Evolutionary conservation across 2,113 vertebrate genomes (phyloP).

Genomic region (Desmodus rotundus): DNA sequence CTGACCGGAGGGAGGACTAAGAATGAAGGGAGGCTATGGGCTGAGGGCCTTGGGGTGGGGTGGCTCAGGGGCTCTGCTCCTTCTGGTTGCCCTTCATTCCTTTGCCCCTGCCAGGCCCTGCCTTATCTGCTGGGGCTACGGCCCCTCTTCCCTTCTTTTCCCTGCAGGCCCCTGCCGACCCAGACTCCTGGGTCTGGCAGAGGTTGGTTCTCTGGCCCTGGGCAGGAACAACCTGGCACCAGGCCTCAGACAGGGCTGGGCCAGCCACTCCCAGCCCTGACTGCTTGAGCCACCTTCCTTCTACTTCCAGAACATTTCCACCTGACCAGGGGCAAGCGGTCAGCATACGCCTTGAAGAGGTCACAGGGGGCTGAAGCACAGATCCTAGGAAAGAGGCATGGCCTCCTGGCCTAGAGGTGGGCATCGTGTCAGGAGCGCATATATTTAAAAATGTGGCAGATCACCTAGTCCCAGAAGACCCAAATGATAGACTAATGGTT

Average conservation of each 20-base stretch:
- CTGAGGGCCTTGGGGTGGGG: neutral
- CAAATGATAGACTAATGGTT: neutral
- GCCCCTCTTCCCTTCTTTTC: neutral
- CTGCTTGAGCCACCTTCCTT: slow-evolving; percentile 46
- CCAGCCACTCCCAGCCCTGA: slow-evolving; percentile 53
- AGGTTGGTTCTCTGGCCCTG: slow-evolving; percentile 56
- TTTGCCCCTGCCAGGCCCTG: neutral
- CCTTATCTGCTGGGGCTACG: slow-evolving; percentile 35
- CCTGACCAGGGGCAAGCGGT: neutral
- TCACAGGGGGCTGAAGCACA: neutral
- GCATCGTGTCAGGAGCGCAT: neutral
- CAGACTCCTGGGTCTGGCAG: slow-evolving; percentile 59
- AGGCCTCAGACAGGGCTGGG: slow-evolving; percentile 66
- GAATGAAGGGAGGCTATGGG: neutral
- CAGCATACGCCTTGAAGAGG: neutral
- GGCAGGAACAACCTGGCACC: slow-evolving; percentile 59
- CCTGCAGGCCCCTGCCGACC: slow-evolving; percentile 47
- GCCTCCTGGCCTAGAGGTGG: neutral
- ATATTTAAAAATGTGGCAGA: neutral
- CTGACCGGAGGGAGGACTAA: neutral
- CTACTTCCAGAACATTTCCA: slow-evolving; percentile 21
- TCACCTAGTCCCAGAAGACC: neutral
- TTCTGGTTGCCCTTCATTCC: slow-evolving; percentile 32
- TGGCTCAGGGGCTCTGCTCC: neutral
- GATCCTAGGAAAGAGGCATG: neutral